Conservation (phyloP, 2,113 vertebrate species). For the Deroptyus accipitrinus region DNA sequence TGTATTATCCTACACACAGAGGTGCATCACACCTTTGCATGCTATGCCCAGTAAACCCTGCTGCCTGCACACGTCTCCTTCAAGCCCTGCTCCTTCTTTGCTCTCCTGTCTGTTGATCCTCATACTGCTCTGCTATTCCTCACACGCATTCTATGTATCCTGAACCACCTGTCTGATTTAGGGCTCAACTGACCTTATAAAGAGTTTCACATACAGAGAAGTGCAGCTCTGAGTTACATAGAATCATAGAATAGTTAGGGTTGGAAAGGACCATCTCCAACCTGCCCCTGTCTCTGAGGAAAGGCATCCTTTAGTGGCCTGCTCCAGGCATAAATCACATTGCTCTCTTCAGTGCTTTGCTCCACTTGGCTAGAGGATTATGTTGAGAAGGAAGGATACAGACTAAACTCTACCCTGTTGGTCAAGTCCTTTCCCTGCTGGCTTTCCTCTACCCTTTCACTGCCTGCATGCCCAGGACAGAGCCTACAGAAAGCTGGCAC, state of each 20-base stretch:
- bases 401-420: not conserved
- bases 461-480: not conserved
- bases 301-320: not conserved
- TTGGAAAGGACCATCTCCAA: not conserved
- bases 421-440: not conserved
- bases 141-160: not conserved
- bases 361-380: not conserved
- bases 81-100: rapidly evolving
- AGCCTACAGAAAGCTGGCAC: not conserved
- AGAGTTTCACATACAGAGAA: not conserved
- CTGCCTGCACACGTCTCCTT: not conserved
- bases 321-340: not conserved
- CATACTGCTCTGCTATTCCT: not conserved
- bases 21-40: rapidly evolving
- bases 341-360: not conserved
- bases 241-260: no score
- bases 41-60: not conserved
- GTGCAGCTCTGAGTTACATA: not conserved
- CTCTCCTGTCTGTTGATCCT: not conserved
- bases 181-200: not conserved
- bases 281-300: not conserved
- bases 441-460: not conserved
- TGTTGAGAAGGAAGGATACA: not conserved
- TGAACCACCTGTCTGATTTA: not conserved
- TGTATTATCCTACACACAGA: not conserved